Evolutionary conservation across 2,113 vertebrate species (phyloP).

Genomic region (Echinops telfairi): DNA sequence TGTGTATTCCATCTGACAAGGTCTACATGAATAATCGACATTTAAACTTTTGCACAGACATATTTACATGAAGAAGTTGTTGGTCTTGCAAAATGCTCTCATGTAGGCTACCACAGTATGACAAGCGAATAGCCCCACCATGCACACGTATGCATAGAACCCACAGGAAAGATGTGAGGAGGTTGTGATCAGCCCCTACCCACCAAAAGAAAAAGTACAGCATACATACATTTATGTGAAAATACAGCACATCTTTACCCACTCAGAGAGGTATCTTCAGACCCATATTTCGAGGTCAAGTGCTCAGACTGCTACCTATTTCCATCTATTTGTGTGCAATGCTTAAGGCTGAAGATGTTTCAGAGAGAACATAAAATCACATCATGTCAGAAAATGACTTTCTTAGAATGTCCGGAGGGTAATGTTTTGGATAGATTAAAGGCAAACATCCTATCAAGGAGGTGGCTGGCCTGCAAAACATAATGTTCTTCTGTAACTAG

Average conservation of each 20-base stretch:
- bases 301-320: conserved; percentile 23
- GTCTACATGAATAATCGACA: no score
- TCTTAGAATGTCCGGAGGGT: conserved; percentile 73
- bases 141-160: no score
- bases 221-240: neutral
- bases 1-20: no score
- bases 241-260: neutral
- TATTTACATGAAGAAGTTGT: no score
- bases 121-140: no score
- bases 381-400: conserved; percentile 66
- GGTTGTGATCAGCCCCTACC: no score
- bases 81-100: no score
- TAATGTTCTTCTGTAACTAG: conserved; percentile 72
- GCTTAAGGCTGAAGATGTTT: conserved; percentile 68
- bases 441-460: conserved; percentile 70
- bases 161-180: no score
- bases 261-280: neutral
- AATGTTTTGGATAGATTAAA: conserved; percentile 70
- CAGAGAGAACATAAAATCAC: conserved; percentile 68
- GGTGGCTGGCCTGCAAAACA: conserved; percentile 62
- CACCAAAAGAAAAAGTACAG: no score
- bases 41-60: no score
- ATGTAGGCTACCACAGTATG: no score
- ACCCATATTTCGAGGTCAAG: conserved; percentile 49
- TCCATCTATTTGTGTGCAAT: conserved; percentile 57